Percentiles rank a stretch among this genome's conserved stretches.
phyloP scores from a whole-genome alignment of 2,888 invertebrate genomes.

The Esperia sulphurella region DNA sequence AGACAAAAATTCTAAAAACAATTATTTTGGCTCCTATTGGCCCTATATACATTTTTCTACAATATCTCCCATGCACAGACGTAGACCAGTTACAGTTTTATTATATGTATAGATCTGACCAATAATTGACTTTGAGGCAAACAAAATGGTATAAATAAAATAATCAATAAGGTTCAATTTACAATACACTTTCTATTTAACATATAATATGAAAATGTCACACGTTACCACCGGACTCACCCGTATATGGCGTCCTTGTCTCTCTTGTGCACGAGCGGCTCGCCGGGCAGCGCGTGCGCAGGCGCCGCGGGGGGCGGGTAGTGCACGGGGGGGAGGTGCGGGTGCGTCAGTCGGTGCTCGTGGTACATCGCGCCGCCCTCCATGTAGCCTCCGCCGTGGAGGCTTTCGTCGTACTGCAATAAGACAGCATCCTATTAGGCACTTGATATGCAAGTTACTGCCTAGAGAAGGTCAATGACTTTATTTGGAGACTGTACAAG shows the following conservation, averaged over 20 bases:
- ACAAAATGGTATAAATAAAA: too few relatives aligned
- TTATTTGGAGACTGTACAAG: too few relatives aligned
- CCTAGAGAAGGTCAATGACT: too few relatives aligned
- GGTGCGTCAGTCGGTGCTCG: constrained; percentile 90
- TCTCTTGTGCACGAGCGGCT: constrained; percentile 96
- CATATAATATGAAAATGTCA: constrained; percentile 16
- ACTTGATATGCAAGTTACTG: too few relatives aligned
- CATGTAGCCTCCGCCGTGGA: constrained; percentile 91
- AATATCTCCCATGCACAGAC: too few relatives aligned
- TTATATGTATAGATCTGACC: too few relatives aligned
- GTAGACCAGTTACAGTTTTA: too few relatives aligned
- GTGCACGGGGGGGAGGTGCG: constrained; percentile 85
- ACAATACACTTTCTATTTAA: not conserved
- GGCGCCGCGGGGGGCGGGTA: constrained; percentile 91
- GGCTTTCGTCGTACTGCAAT: constrained; percentile 96
- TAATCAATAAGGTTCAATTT: too few relatives aligned
- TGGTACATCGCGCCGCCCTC: constrained; percentile 87
- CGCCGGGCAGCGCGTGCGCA: constrained; percentile 92
- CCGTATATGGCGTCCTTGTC: constrained; percentile 99
- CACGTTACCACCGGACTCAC: constrained; percentile 85
- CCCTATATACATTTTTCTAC: too few relatives aligned
- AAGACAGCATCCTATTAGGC: not conserved
- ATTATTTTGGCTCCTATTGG: too few relatives aligned
- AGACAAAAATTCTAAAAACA: too few relatives aligned
- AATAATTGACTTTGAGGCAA: too few relatives aligned